phyloP scores from a whole-genome alignment of 2,113 vertebrate species.

The Apeltes quadracus region DNA sequence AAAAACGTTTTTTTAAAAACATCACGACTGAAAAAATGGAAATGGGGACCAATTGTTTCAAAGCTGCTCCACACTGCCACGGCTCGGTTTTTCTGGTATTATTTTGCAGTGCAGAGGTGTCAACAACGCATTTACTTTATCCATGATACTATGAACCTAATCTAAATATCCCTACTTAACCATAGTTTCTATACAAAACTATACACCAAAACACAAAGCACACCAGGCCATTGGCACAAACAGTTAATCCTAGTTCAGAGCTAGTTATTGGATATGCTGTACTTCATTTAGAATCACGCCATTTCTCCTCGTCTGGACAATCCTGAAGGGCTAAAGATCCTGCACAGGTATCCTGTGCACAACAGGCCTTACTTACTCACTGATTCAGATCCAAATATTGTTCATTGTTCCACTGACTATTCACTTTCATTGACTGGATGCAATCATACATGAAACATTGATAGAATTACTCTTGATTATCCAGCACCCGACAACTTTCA shows the following conservation, averaged over 20 bases:
- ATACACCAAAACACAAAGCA: constrained; percentile 66
- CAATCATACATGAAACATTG: not conserved
- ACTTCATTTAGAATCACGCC: constrained; percentile 23
- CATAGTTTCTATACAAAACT: constrained; percentile 58
- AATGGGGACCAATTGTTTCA: constrained; percentile 8
- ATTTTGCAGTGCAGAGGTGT: constrained; percentile 63
- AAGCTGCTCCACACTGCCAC: constrained; percentile 60
- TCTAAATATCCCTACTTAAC: constrained; percentile 54
- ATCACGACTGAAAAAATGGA: constrained; percentile 40
- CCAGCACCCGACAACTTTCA: not conserved
- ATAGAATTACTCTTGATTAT: not conserved
- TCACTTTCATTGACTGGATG: not conserved
- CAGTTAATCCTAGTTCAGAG: constrained; percentile 39
- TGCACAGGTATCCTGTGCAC: not conserved
- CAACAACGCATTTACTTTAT: constrained; percentile 39
- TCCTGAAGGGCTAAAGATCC: not conserved
- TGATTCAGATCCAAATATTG: not conserved
- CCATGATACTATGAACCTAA: constrained; percentile 42
- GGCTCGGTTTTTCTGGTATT: constrained; percentile 2
- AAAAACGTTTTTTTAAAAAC: constrained; percentile 49
- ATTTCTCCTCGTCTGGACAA: constrained; percentile 1
- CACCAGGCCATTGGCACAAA: constrained; percentile 40
- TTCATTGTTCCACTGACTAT: not conserved
- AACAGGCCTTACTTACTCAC: not conserved
- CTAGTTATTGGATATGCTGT: constrained; percentile 21